phyloP scores from a whole-genome alignment of 2,797 vertebrate species.

The Tapirus indicus region DNA sequence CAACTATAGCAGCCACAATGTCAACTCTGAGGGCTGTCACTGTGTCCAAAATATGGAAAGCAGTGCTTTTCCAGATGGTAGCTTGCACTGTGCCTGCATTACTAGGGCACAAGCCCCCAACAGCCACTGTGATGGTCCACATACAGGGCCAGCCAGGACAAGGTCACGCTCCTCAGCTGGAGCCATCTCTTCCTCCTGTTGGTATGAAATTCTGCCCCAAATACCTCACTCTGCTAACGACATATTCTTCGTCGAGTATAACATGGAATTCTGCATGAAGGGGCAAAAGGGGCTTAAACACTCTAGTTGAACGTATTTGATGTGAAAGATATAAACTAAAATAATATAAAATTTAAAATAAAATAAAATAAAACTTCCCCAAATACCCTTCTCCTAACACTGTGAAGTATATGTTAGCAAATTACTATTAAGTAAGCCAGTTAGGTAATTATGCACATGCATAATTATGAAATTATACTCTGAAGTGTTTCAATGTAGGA shows the following conservation, averaged over 20 bases:
- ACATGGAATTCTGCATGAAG: not conserved
- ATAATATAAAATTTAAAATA: not conserved
- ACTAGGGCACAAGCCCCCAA: not conserved
- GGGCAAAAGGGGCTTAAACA: not conserved
- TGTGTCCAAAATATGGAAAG: not conserved
- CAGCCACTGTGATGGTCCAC: accelerated
- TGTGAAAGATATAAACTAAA: not conserved
- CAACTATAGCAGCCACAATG: not conserved
- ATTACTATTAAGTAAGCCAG: not conserved
- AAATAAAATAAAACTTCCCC: not conserved
- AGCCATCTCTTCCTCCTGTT: not conserved
- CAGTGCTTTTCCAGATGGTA: accelerated
- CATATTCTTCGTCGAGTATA: not conserved
- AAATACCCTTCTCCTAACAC: not conserved
- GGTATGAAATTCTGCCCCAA: not conserved
- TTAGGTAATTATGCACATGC: not conserved
- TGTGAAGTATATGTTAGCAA: not conserved
- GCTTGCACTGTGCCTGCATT: too few relatives aligned
- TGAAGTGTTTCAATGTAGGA: not conserved
- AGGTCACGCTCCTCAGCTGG: not conserved
- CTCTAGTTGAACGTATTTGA: not conserved
- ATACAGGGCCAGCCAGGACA: not conserved
- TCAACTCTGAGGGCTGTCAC: not conserved
- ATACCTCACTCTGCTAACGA: not conserved
- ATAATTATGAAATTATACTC: not conserved